Evolutionary conservation across 2,797 vertebrate genomes (phyloP), one percentile per base, ranked within the genome.

Genomic region (Melanotaenia pygmaea): DNA sequence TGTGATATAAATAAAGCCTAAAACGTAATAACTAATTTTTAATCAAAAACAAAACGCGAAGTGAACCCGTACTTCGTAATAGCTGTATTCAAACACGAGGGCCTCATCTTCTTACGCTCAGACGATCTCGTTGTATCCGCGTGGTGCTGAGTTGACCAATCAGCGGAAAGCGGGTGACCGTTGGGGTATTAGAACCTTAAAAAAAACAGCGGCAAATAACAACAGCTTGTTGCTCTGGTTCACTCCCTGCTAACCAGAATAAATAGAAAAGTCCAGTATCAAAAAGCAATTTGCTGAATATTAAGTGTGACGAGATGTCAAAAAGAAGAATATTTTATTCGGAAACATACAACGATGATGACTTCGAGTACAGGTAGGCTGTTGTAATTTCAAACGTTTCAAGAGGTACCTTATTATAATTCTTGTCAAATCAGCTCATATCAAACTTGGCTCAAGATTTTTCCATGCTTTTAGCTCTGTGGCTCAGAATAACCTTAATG

Each of bases 271-370:
- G 32, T 34, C 32, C 32, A 13, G 8, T 50, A 20, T 5, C 5
- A 1, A 2, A 34, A 61, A 71, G 67, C 10, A n/a, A 0, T 3
- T 56, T 28, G 72, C 9, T 22, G 2, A 3, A 62, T 35, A 7
- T 34, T 32, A 7, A 54, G 28, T 26, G 18, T 34, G 22, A 35
- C 4, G 89, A 81, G 4, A 95, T 95, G 94, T 94, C 93, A 13
- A 94, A 95, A 58, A 95, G 94, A 72, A 93, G 94, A 61, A 95
- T 95, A 78, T 92, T 92, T 85, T 95, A 95, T 54, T 95, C 95
- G 1, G 94, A 95, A 73, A 95, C 95, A 79, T 95, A 95, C 88
- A 93, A 82, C 38, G 95, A 95, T 20, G 94, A 95, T 7, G 92
- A 94, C 58, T 95, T 91, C 66, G 95, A 95, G 75, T 95, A 95